Evolutionary conservation across 2,797 vertebrate genomes (phyloP), one percentile per base, ranked within the genome.

Genomic region (Alca torda): DNA sequence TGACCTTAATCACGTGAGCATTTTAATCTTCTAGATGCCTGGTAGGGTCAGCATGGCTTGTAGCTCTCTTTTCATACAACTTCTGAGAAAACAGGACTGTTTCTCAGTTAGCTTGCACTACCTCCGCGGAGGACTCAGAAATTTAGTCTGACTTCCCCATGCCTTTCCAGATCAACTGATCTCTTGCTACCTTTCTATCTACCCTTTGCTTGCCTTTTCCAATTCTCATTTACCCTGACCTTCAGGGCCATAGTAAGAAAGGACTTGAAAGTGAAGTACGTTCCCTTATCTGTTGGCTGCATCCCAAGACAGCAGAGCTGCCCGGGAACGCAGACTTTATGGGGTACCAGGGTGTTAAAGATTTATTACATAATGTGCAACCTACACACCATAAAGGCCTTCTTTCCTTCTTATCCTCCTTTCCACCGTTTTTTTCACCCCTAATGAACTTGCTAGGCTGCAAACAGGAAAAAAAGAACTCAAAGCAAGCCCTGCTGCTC

Each of bases 201-300:
- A 39, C 9, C 17, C 3, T 70, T 65, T n/a, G 28, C 56, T 63
- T 92, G 68, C 8, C 30, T 94, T 72, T 79, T 90, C 15, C 56
- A 60, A 0, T 73, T 84, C 56, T 80, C 21, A 21, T 82, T 85
- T 77, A 61, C 30, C 25, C 37, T 78, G 33, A 57, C 68, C 53
- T 94, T 89, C 74, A 61, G 53, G 46, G 41, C 37, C 64, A 64
- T 74, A 87, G 50, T 46, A 54, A 68, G 87, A 89, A 76, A 26
- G 33, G 53, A 85, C 64, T n/a, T 80, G 74, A 64, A 89, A 28
- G 30, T 37, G 23, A 20, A 69, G 23, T 59, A 16, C 5, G 3
- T 76, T 87, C 37, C 59, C 63, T 91, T 94, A 92, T 82, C 83
- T 82, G 30, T 79, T 95, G 93, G 80, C 90, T 80, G 41, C 50